phyloP scores from a whole-genome alignment of 2,888 invertebrate species.

The Hypomecis punctinalis region DNA sequence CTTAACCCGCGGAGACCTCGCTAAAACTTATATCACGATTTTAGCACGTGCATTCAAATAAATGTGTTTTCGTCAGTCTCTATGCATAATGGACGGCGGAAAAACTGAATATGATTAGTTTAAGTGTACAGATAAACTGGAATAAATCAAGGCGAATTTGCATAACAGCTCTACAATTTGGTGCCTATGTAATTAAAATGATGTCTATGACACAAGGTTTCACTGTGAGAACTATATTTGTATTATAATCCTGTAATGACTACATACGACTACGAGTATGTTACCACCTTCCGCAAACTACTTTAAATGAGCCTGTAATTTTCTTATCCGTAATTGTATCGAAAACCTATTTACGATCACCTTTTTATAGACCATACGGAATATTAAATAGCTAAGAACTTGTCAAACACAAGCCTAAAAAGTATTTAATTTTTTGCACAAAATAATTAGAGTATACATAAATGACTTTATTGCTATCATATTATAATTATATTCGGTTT shows the following conservation, averaged over 20 bases:
- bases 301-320: conserved; percentile 6
- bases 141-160: conserved; percentile 55
- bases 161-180: conserved; percentile 49
- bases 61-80: conserved; percentile 49
- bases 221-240: conserved; percentile 13
- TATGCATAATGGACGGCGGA: conserved; percentile 48
- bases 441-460: background rate
- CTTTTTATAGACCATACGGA: background rate
- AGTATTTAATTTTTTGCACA: no score
- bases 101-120: conserved; percentile 48
- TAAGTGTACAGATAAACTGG: conserved; percentile 42
- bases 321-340: background rate
- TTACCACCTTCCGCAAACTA: conserved; percentile 7
- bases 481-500: conserved; percentile 6
- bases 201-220: conserved; percentile 29
- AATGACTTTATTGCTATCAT: conserved; percentile 14
- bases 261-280: background rate
- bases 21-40: conserved; percentile 49
- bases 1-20: conserved; percentile 42
- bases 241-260: conserved; percentile 7
- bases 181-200: conserved; percentile 45
- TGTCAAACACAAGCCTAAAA: no score
- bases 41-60: conserved; percentile 52
- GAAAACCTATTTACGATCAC: no score
- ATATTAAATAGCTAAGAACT: background rate